A percentile compares a stretch with the other conserved stretches of the same genome.
Conservation (phyloP, 2,797 vertebrate species). For the Microchirus variegatus region DNA sequence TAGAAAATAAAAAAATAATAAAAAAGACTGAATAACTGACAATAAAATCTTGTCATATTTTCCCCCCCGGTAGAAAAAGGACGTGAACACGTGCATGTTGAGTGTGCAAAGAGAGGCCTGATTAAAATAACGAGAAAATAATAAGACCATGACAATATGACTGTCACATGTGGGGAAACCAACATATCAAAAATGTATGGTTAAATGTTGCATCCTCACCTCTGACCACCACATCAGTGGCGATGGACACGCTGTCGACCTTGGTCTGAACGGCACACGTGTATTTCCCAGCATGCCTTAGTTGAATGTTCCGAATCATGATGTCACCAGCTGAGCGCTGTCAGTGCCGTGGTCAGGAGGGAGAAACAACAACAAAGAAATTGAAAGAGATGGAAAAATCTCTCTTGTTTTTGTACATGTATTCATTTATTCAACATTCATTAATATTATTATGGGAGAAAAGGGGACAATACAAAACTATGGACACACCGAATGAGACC, state of each 20-base stretch:
- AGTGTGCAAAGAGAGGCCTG: too few relatives aligned
- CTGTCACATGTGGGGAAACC: too few relatives aligned
- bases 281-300: constrained; percentile 95
- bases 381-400: not conserved
- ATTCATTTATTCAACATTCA: too few relatives aligned
- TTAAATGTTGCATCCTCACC: constrained; percentile 74
- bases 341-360: constrained; percentile 60
- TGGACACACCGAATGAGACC: constrained; percentile 34
- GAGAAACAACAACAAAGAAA: not conserved
- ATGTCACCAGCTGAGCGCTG: constrained; percentile 95
- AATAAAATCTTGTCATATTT: too few relatives aligned
- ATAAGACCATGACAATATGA: too few relatives aligned
- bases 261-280: constrained; percentile 95
- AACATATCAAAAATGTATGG: not conserved
- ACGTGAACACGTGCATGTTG: too few relatives aligned
- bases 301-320: constrained; percentile 98
- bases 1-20: too few relatives aligned
- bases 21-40: too few relatives aligned
- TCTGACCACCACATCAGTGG: constrained; percentile 94
- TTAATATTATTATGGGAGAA: constrained; percentile 13
- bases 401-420: too few relatives aligned
- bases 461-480: constrained; percentile 31
- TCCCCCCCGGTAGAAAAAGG: too few relatives aligned
- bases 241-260: constrained; percentile 92
- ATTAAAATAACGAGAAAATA: too few relatives aligned